phyloP scores from a whole-genome alignment of 2,888 invertebrate species.

The Tachina lurida region DNA sequence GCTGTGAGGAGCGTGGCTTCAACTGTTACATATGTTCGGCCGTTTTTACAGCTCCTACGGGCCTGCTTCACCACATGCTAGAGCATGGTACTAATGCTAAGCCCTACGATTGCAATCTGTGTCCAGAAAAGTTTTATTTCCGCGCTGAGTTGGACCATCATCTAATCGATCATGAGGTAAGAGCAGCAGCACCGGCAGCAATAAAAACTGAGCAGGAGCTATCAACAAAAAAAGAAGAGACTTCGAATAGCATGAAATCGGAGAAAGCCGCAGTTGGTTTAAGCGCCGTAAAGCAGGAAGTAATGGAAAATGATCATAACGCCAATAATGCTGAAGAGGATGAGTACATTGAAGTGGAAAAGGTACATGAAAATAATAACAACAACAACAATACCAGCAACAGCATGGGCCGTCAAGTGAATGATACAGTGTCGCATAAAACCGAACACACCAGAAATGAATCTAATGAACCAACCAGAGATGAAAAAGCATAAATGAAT shows the following conservation, averaged over 20 bases:
- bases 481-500: constrained; percentile 15
- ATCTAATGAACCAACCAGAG: not conserved
- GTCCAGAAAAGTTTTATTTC: constrained; percentile 94
- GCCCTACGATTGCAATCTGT: constrained; percentile 93
- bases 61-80: constrained; percentile 91
- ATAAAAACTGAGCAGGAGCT: constrained; percentile 52
- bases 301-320: constrained; percentile 62
- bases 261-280: constrained; percentile 29
- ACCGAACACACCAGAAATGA: constrained; percentile 6
- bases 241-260: constrained; percentile 7
- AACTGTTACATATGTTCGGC: constrained; percentile 95
- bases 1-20: constrained; percentile 89
- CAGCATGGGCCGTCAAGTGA: constrained; percentile 29
- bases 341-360: constrained; percentile 83
- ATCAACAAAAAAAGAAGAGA: constrained; percentile 58
- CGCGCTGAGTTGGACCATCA: constrained; percentile 96
- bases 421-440: constrained; percentile 25
- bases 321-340: constrained; percentile 79
- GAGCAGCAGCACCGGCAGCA: constrained; percentile 66
- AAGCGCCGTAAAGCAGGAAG: constrained; percentile 72
- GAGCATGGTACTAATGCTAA: constrained; percentile 92
- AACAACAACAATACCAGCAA: constrained; percentile 27
- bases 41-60: constrained; percentile 92
- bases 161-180: constrained; percentile 85
- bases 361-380: constrained; percentile 76